Conservation (phyloP, 2,113 vertebrate genomes). For the Labeo rohita region DNA sequence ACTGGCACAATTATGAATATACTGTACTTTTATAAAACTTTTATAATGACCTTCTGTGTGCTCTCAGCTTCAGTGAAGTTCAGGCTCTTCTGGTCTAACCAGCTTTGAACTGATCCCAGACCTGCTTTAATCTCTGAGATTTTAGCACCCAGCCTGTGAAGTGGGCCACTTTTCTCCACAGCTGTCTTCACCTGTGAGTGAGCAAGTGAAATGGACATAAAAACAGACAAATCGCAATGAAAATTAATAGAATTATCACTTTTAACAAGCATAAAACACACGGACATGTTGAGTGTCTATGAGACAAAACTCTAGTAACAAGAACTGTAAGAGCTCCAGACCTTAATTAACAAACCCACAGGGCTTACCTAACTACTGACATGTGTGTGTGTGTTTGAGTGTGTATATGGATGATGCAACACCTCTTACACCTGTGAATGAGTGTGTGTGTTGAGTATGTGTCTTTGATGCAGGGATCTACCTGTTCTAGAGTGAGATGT, state of each 20-base stretch:
- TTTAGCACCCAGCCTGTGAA: slow-evolving; percentile 78
- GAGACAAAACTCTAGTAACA: background rate
- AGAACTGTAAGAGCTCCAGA: background rate
- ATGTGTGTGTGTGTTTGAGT: background rate
- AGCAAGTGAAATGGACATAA: slow-evolving; percentile 10
- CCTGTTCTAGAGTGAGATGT: slow-evolving; percentile 2
- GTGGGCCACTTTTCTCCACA: slow-evolving; percentile 78
- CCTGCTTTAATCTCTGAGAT: slow-evolving; percentile 82
- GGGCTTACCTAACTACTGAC: background rate
- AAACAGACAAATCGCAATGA: background rate
- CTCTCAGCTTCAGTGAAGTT: slow-evolving; percentile 80
- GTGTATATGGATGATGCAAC: background rate
- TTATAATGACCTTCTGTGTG: slow-evolving; percentile 84
- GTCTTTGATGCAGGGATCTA: background rate
- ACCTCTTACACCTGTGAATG: background rate
- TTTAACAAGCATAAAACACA: background rate
- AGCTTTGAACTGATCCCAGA: slow-evolving; percentile 80
- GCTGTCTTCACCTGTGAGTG: slow-evolving; percentile 77
- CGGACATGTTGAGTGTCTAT: background rate
- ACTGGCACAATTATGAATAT: background rate
- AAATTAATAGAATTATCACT: background rate
- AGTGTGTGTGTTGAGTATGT: background rate
- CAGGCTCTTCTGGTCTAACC: slow-evolving; percentile 81
- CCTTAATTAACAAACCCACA: background rate
- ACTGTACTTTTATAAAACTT: background rate